Evolutionary conservation across 1,140 invertebrate species (phyloP).

Genomic region (Halictus rubicundus): DNA sequence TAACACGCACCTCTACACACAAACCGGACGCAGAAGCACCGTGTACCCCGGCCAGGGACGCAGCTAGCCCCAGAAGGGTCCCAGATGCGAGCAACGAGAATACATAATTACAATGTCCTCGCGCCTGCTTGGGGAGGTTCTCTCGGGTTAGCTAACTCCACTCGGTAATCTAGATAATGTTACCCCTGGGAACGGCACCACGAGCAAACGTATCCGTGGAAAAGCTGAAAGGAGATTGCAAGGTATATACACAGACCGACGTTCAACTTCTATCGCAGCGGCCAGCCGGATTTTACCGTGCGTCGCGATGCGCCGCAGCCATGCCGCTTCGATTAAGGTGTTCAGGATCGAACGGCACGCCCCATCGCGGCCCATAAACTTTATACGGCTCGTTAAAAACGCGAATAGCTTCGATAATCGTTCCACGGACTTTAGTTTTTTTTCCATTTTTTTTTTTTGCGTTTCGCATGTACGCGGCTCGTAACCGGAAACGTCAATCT

Average conservation of each 20-base stretch:
- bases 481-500: neutral
- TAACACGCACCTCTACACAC: constrained; percentile 32
- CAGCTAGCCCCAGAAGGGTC: constrained; percentile 44
- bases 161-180: constrained; percentile 67
- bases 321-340: constrained; percentile 12
- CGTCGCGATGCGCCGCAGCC: neutral
- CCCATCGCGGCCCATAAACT: constrained; percentile 8
- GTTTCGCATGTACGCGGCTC: neutral
- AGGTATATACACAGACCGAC: constrained; percentile 17
- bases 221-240: constrained; percentile 56
- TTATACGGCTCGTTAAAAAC: constrained; percentile 31
- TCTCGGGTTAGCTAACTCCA: constrained; percentile 63
- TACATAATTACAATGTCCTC: constrained; percentile 70
- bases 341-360: neutral
- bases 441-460: too few species aligned
- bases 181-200: constrained; percentile 53
- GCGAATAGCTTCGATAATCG: constrained; percentile 21
- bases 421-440: neutral
- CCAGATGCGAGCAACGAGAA: constrained; percentile 67
- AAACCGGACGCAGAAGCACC: constrained; percentile 26
- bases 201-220: constrained; percentile 58
- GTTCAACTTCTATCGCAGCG: neutral
- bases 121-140: constrained; percentile 57
- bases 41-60: constrained; percentile 43
- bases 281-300: constrained; percentile 24